phyloP scores from a whole-genome alignment of 2,113 vertebrate genomes.

The Ctenomys sociabilis region DNA sequence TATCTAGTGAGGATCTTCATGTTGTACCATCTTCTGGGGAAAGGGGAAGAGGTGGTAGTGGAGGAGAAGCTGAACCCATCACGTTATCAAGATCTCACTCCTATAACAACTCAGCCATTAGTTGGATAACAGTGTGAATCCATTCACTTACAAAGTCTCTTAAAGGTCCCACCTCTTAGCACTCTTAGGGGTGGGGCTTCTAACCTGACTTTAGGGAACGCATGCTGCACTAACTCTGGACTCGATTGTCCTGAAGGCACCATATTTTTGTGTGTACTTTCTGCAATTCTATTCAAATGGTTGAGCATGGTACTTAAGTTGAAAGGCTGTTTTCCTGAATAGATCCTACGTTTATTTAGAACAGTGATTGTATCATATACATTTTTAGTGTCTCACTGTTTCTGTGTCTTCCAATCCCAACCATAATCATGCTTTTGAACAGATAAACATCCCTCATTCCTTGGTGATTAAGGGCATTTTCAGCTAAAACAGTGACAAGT shows the following conservation, averaged over 20 bases:
- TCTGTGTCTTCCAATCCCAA: neutral
- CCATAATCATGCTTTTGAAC: neutral
- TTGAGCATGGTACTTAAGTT: neutral
- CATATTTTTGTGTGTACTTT: neutral
- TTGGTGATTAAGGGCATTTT: neutral
- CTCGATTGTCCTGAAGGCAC: neutral
- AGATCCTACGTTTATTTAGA: conserved; percentile 22
- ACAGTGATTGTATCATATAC: neutral
- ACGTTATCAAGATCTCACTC: neutral
- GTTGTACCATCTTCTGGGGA: neutral
- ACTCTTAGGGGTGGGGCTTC: neutral
- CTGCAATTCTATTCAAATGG: conserved; percentile 27
- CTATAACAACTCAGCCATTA: neutral
- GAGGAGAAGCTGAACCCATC: neutral
- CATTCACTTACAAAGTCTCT: neutral
- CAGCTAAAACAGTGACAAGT: neutral
- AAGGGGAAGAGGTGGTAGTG: neutral
- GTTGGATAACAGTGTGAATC: neutral
- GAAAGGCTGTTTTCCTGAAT: conserved; percentile 32
- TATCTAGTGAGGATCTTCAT: neutral
- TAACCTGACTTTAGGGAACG: neutral
- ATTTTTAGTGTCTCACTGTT: conserved; percentile 42
- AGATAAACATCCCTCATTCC: neutral
- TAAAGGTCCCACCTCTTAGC: neutral
- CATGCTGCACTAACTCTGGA: neutral